Evolutionary conservation across 2,113 vertebrate genomes (phyloP), one percentile per base, ranked within the genome.

Genomic region (Chionomys nivalis): DNA sequence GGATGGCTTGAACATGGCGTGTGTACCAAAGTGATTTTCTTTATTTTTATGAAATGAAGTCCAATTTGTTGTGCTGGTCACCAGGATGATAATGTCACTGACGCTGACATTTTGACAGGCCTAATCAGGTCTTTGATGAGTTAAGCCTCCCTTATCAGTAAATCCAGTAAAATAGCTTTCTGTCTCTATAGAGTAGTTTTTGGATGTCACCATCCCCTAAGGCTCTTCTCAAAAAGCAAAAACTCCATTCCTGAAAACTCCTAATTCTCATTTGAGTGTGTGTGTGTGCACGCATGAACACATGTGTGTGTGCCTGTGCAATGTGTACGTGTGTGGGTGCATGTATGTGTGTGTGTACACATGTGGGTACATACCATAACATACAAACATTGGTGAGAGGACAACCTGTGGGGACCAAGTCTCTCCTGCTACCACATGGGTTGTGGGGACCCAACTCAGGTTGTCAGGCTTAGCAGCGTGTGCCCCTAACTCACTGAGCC

Each of bases 191-290:
- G 1, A 86, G 4, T 36, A 36, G 70, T 11, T 92, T 36, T 52
- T 8, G 33, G 36, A 39, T 49, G 58, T 94, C 52, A 89, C 70
- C 26, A 77, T 85, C 19, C 10, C 92, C 42, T 91, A 55, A 86
- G 31, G 16, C 26, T 91, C 93, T 89, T 68, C 75, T 96, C 52
- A 91, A n/a, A 96, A 86, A 68, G 12, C 52, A 65, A 95, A 47
- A 4, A 26, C 42, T 77, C 19, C n/a, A 63, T 83, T 82, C 42
- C 9, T 78, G 36, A 3, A 68, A 88, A 78, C 73, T n/a, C 24
- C 21, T 61, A 61, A 82, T 13, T 17, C 82, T 77, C 23, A 33
- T 83, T 63, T 3, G 21, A 12, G 52, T 76, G 26, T 82, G 47
- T 81, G 9, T 58, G 19, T 14, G 11, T 52, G 52, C 52, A 52